Conservation (phyloP, 2,113 vertebrate genomes). For the Chaetodon auriga region DNA sequence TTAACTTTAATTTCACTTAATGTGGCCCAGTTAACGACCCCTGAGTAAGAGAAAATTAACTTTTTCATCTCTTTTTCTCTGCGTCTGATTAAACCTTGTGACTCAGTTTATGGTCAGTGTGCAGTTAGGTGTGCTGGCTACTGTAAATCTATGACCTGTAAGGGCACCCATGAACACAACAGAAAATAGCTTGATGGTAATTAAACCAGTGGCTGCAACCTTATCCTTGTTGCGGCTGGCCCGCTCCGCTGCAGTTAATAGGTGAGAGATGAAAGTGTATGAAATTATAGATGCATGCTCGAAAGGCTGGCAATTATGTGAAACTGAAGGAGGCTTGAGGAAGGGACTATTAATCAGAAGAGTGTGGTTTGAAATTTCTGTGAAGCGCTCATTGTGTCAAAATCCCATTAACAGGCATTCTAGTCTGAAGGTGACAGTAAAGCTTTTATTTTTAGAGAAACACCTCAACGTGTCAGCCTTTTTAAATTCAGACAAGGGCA, state of each 20-base stretch:
- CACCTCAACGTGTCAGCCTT: constrained; percentile 32
- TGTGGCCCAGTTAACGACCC: constrained; percentile 21
- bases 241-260: constrained; percentile 79
- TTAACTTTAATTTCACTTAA: constrained; percentile 25
- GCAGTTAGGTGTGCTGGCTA: constrained; percentile 58
- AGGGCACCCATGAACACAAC: constrained; percentile 65
- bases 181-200: constrained; percentile 83
- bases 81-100: constrained; percentile 71
- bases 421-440: constrained; percentile 71
- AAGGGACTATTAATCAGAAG: constrained; percentile 83
- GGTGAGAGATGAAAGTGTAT: constrained; percentile 82
- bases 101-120: constrained; percentile 62
- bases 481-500: constrained; percentile 46
- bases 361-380: constrained; percentile 69
- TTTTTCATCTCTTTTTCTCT: constrained; percentile 56
- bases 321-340: constrained; percentile 83
- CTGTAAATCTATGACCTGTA: constrained; percentile 79
- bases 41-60: constrained; percentile 47
- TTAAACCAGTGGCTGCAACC: constrained; percentile 84
- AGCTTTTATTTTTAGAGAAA: constrained; percentile 70
- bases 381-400: constrained; percentile 58
- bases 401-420: constrained; percentile 72
- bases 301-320: constrained; percentile 85
- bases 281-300: constrained; percentile 86
- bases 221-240: constrained; percentile 74